A percentile compares a stretch with the other conserved stretches of the same genome.
Evolutionary conservation across 1,140 invertebrate genomes (phyloP).

Genomic region (Diorhabda elongata): DNA sequence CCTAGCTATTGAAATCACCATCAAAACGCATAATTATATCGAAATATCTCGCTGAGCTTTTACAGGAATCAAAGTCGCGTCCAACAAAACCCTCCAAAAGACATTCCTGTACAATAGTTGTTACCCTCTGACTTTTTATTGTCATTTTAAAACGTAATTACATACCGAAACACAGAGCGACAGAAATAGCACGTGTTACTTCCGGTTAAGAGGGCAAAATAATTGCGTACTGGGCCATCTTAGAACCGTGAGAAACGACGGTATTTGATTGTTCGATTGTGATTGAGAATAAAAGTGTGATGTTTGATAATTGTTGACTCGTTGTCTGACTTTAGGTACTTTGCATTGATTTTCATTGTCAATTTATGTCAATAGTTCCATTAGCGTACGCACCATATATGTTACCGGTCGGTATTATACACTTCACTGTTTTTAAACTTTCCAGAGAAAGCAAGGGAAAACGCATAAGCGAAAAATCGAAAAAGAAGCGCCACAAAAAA

Average conservation of each 20-base stretch:
- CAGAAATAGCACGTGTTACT: slow-evolving; percentile 32
- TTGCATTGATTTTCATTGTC: neutral
- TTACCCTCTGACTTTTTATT: slow-evolving; percentile 30
- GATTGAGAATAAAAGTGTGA: neutral
- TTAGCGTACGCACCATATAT: too few relatives aligned
- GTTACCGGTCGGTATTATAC: too few relatives aligned
- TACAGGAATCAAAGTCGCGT: slow-evolving; percentile 27
- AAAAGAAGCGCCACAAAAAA: too few relatives aligned
- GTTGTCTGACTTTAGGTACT: neutral
- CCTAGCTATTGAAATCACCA: slow-evolving; percentile 16
- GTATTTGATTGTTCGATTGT: neutral
- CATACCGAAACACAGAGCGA: slow-evolving; percentile 25
- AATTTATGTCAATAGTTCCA: too few relatives aligned
- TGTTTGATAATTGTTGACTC: slow-evolving; percentile 1
- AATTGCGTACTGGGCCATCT: slow-evolving; percentile 28
- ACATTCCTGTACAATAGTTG: slow-evolving; percentile 30
- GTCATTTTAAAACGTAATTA: slow-evolving; percentile 28
- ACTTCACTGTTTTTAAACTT: too few relatives aligned
- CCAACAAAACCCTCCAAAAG: slow-evolving; percentile 19
- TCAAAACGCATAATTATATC: slow-evolving; percentile 30
- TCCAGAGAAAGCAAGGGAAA: too few relatives aligned
- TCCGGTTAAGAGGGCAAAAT: slow-evolving; percentile 32
- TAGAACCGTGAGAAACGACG: slow-evolving; percentile 30
- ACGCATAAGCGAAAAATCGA: too few relatives aligned
- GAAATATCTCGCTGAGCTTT: slow-evolving; percentile 27